These are phyloP conservation scores for Gymnocephalus cernua DNA, from an alignment of 2,113 vertebrate genomes.

Conservation along the genomic window DNA sequence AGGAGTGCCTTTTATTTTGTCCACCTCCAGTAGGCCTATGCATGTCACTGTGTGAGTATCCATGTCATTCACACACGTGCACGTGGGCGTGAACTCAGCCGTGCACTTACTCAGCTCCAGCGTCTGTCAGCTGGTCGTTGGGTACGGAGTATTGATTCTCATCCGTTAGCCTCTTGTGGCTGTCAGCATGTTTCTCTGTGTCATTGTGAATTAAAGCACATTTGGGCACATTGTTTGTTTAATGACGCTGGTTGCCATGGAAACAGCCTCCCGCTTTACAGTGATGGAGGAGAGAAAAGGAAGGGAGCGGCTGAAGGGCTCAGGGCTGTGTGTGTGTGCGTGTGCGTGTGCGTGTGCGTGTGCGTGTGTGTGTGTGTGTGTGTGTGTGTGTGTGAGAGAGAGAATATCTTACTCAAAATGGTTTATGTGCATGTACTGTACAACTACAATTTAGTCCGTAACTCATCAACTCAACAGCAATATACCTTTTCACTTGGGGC, in stretches of 20 bases:
- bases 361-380: too few species aligned
- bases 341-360: neutral
- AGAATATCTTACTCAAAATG: too few species aligned
- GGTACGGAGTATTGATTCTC: slow-evolving; percentile 38
- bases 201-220: slow-evolving; percentile 70
- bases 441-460: slow-evolving; percentile 4
- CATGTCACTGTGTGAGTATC: neutral
- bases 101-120: neutral
- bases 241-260: slow-evolving; percentile 85
- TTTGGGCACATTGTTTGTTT: slow-evolving; percentile 74
- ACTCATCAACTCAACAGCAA: slow-evolving; percentile 31
- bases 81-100: neutral
- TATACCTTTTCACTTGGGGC: slow-evolving; percentile 1
- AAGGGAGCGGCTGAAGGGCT: slow-evolving; percentile 58
- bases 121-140: slow-evolving; percentile 28
- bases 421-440: neutral
- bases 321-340: slow-evolving; percentile 29
- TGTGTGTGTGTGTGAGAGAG: too few species aligned
- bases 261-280: slow-evolving; percentile 81
- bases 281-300: slow-evolving; percentile 53
- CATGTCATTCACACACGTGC: neutral
- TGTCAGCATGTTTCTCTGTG: slow-evolving; percentile 58
- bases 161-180: slow-evolving; percentile 34
- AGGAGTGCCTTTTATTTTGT: neutral
- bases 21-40: neutral